These are phyloP conservation scores for Catonia carolina DNA, from an alignment of 2,888 invertebrate species.

Conservation along the genomic window DNA sequence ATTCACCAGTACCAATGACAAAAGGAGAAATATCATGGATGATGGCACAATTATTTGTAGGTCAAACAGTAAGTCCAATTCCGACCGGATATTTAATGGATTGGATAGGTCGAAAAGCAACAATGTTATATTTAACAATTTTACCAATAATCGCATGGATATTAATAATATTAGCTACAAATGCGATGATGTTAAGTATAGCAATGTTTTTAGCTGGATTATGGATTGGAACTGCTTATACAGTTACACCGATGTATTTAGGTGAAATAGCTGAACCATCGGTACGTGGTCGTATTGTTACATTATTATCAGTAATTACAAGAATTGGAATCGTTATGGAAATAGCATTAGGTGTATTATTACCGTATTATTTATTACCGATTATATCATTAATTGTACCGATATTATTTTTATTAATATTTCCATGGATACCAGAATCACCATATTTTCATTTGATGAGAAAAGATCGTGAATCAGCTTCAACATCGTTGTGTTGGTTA, in stretches of 20 bases:
- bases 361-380: background rate
- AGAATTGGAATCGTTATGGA: background rate
- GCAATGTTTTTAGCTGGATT: constrained; percentile 20
- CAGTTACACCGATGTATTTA: constrained; percentile 8
- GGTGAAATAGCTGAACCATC: constrained; percentile 9
- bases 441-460: background rate
- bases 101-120: constrained; percentile 30
- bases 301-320: background rate
- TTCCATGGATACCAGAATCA: background rate
- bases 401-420: background rate
- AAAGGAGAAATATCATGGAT: constrained; percentile 1
- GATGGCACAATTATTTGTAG: background rate
- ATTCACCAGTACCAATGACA: background rate
- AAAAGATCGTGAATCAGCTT: background rate
- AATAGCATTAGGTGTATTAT: background rate
- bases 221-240: background rate
- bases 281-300: background rate
- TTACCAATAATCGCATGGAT: constrained; percentile 41
- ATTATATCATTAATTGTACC: background rate
- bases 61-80: constrained; percentile 30
- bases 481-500: background rate
- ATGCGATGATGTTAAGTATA: constrained; percentile 32
- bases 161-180: constrained; percentile 37
- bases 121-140: constrained; percentile 37
- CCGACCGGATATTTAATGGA: constrained; percentile 33